Evolutionary conservation across 2,888 invertebrate species (phyloP).

Genomic region (Calliopum simillimum): DNA sequence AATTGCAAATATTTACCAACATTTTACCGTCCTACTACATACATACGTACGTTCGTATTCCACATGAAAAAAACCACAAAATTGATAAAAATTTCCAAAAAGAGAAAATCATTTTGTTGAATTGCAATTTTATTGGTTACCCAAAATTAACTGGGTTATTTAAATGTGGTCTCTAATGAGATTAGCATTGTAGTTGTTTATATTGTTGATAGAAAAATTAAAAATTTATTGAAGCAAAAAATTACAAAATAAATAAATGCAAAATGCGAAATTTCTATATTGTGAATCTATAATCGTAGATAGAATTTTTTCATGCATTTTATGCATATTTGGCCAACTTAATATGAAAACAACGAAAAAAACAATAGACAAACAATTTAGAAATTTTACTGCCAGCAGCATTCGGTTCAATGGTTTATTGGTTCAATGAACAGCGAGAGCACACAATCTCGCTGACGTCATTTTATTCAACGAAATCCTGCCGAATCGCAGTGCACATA

Average conservation of each 20-base stretch:
- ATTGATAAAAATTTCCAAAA: too few relatives aligned
- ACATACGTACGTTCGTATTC: too few relatives aligned
- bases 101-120: too few relatives aligned
- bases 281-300: neutral
- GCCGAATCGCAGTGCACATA: too few relatives aligned
- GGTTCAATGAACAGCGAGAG: neutral
- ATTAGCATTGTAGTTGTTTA: neutral
- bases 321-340: neutral
- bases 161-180: neutral
- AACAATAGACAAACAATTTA: too few relatives aligned
- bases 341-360: constrained; percentile 1
- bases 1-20: too few relatives aligned
- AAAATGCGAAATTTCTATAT: constrained; percentile 4
- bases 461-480: too few relatives aligned
- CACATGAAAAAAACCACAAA: too few relatives aligned
- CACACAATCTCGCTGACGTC: neutral
- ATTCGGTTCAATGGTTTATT: neutral
- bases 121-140: too few relatives aligned
- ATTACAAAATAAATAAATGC: constrained; percentile 6
- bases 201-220: neutral
- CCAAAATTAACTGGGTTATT: too few relatives aligned
- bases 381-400: neutral
- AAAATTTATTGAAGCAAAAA: constrained; percentile 21
- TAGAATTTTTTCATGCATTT: neutral
- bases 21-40: too few relatives aligned